Evolutionary conservation across 2,113 vertebrate species (phyloP).

Genomic region (Cheilinus undulatus): DNA sequence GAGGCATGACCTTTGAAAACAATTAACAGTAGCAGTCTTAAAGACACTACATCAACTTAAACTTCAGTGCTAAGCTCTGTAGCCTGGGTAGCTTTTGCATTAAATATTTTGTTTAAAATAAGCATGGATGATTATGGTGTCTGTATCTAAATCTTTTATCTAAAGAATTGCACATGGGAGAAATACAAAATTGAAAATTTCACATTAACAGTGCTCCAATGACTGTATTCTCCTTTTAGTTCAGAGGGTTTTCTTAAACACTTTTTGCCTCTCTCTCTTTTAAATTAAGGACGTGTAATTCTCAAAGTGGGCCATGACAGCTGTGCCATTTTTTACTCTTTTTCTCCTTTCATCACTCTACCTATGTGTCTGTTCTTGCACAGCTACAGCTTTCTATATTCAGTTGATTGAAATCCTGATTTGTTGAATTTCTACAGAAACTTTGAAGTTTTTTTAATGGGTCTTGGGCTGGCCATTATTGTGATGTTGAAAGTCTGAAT

Average conservation of each 20-base stretch:
- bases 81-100: no score
- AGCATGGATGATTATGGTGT: no score
- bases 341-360: not conserved
- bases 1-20: not conserved
- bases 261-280: not conserved
- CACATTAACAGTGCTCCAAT: not conserved
- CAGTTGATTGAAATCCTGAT: not conserved
- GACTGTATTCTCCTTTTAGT: not conserved
- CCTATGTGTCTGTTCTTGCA: not conserved
- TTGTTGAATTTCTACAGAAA: not conserved
- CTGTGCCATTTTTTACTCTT: not conserved
- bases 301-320: not conserved
- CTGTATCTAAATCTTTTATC: no score
- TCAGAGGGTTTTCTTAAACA: not conserved
- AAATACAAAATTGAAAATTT: not conserved
- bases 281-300: not conserved
- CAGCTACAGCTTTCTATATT: not conserved
- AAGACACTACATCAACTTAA: not conserved
- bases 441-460: not conserved
- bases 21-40: not conserved
- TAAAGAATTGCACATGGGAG: not conserved
- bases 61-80: no score
- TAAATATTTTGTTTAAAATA: no score
- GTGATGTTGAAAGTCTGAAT: no score
- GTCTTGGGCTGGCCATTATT: not conserved